These are phyloP conservation scores for Fukomys damarensis DNA, from an alignment of 2,113 vertebrate genomes.

Conservation along the genomic window DNA sequence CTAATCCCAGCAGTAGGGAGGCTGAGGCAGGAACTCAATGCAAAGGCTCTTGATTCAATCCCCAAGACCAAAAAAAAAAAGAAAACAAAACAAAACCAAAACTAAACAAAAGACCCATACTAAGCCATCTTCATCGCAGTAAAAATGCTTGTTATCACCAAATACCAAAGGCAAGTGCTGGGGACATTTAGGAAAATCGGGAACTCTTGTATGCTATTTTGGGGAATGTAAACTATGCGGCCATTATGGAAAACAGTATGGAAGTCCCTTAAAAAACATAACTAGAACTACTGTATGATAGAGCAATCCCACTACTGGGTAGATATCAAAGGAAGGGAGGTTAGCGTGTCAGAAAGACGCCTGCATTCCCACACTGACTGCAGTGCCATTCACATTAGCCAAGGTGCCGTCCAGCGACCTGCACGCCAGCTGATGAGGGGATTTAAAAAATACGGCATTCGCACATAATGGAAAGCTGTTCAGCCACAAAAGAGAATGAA, in stretches of 20 bases:
- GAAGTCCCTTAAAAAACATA: neutral
- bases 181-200: neutral
- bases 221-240: neutral
- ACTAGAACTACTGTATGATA: neutral
- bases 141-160: neutral
- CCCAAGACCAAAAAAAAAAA: neutral
- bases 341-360: accelerated
- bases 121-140: neutral
- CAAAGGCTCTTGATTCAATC: neutral
- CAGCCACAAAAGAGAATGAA: neutral
- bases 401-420: no score
- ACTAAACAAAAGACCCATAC: neutral
- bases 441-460: no score
- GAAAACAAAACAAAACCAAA: neutral
- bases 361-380: neutral
- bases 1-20: neutral
- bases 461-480: no score
- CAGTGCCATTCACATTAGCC: neutral
- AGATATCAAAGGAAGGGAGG: neutral
- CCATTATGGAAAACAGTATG: neutral
- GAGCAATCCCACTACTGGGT: neutral
- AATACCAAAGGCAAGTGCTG: neutral
- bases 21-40: neutral
- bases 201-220: neutral
- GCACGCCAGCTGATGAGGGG: neutral